Conservation (phyloP, 2,797 vertebrate genomes). For the Holocentrus rufus region DNA sequence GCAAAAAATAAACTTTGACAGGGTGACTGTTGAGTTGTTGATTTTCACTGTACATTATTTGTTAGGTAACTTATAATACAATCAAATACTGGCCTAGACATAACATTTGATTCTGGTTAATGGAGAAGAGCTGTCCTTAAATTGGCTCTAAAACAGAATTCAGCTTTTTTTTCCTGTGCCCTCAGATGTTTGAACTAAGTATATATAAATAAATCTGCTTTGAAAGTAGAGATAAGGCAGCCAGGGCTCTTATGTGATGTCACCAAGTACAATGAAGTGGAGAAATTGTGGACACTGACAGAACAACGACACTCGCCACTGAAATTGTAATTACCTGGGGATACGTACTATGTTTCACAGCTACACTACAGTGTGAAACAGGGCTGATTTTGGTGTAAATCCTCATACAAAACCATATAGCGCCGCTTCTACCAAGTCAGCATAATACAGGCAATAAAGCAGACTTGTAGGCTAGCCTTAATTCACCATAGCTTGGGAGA, state of each 20-base stretch:
- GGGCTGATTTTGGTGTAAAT: slow-evolving; percentile 38
- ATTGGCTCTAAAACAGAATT: slow-evolving; percentile 9
- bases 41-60: slow-evolving; percentile 16
- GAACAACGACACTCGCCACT: slow-evolving; percentile 5
- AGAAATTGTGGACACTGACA: slow-evolving; percentile 4
- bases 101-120: neutral
- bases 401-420: slow-evolving; percentile 10
- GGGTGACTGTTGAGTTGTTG: slow-evolving; percentile 18
- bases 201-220: slow-evolving; percentile 4
- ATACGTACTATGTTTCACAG: slow-evolving; percentile 16
- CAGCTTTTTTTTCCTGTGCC: slow-evolving; percentile 12
- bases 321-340: slow-evolving; percentile 27
- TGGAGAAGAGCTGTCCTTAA: neutral
- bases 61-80: slow-evolving; percentile 14
- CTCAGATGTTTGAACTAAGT: slow-evolving; percentile 5
- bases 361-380: slow-evolving; percentile 14
- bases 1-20: slow-evolving; percentile 25
- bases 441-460: neutral
- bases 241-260: slow-evolving; percentile 20
- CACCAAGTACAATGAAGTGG: slow-evolving; percentile 23
- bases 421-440: slow-evolving; percentile 30
- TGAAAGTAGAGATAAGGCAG: slow-evolving; percentile 8
- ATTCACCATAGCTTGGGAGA: slow-evolving; percentile 19
- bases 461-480: slow-evolving; percentile 11
- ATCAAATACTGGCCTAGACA: neutral